These are phyloP conservation scores for Pararge aegeria DNA, from an alignment of 1,140 invertebrate genomes.

Conservation along the genomic window DNA sequence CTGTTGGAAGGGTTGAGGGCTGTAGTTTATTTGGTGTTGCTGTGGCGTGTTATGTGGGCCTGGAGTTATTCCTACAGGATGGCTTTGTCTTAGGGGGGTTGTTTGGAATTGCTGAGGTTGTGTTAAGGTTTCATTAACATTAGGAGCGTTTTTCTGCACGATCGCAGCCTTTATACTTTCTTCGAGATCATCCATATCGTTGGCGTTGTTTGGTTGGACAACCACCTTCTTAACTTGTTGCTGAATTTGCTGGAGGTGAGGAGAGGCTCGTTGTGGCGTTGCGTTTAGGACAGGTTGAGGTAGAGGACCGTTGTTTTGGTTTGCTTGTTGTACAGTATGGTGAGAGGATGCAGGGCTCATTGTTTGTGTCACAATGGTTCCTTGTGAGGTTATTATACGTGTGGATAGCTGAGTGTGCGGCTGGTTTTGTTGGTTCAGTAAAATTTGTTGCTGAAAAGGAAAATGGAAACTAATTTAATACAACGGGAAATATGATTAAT, in stretches of 20 bases:
- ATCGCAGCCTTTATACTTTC: constrained; percentile 76
- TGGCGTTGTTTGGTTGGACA: constrained; percentile 67
- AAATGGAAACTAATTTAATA: constrained; percentile 9
- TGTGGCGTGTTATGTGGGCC: constrained; percentile 31
- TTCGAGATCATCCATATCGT: constrained; percentile 74
- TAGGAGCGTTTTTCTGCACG: constrained; percentile 57
- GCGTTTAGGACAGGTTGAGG: constrained; percentile 46
- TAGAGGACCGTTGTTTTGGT: constrained; percentile 54
- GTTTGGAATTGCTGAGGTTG: constrained; percentile 52
- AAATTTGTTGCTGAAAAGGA: constrained; percentile 55
- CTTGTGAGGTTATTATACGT: constrained; percentile 66
- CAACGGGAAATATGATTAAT: too few relatives aligned
- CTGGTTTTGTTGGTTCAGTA: constrained; percentile 59
- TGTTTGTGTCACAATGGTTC: constrained; percentile 64
- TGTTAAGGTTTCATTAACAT: constrained; percentile 42
- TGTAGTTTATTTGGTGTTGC: constrained; percentile 49
- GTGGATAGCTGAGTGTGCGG: constrained; percentile 38
- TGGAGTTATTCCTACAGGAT: constrained; percentile 25
- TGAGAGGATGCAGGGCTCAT: constrained; percentile 44
- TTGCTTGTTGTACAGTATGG: constrained; percentile 45
- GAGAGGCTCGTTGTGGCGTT: constrained; percentile 50
- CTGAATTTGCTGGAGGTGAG: constrained; percentile 47
- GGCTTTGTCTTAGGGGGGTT: constrained; percentile 48
- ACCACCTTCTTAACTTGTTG: constrained; percentile 67
- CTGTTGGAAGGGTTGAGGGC: constrained; percentile 48